Evolutionary conservation across 2,113 vertebrate genomes (phyloP), one percentile per base, ranked within the genome.

Genomic region (Morphnarchus princeps): DNA sequence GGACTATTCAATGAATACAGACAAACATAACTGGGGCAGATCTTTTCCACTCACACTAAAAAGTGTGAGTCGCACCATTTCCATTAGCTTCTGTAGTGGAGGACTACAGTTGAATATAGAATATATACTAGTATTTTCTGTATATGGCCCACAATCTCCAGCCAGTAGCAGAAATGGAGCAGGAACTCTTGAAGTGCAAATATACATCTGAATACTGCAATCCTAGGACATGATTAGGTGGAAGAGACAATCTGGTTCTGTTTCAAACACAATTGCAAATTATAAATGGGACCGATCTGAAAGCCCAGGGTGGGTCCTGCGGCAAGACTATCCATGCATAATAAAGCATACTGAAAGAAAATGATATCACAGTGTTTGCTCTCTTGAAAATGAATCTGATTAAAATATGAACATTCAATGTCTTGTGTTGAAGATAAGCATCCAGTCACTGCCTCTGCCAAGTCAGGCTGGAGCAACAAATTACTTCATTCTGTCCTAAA

Each of bases 301-400:
- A 69, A 67, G 74, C 86, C 82, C 45, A 19, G 34, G 82, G 62
- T 13, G 55, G 62, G 70, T 92, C 54, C 82, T 63, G 63, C 24
- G 36, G 65, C 79, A 89, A 74, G 83, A 95, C 31, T 42, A 93
- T 83, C 95, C 82, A 72, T 59, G 96, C 50, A 25, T 90, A 97
- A 96, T 84, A 94, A 96, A 97, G 43, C 50, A 87, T 40, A 86
- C 31, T 78, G 74, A 94, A 97, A 96, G 80, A 82, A 97, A 98
- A 97, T 82, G 79, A 14, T 88, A 92, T 87, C 78, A 74, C 29
- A 95, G 78, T 74, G 91, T 96, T 93, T 89, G 32, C 57, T 84
- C 38, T 96, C 86, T 87, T 93, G 58, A 95, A 95, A 91, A 61
- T 62, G 71, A 95, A 97, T 69, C 78, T 91, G 83, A 84, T 69